A percentile compares a stretch with the other conserved stretches of the same genome.
Conservation (phyloP, 2,888 invertebrate species). For the Adela reaumurella region DNA sequence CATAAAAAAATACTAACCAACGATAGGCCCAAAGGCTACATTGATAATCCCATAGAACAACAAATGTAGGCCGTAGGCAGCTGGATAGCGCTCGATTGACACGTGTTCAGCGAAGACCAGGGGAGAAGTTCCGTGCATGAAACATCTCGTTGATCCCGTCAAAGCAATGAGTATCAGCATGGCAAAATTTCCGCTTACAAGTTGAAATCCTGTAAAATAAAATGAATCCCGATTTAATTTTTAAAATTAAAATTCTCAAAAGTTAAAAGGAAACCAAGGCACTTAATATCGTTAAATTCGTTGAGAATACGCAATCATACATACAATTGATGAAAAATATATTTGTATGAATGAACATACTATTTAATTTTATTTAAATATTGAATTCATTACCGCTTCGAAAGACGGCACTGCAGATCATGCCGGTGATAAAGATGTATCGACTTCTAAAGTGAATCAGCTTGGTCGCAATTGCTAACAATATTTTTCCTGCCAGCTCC, state of each 20-base stretch:
- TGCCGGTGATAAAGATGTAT: neutral
- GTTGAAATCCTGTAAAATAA: too few species aligned
- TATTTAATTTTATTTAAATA: too few species aligned
- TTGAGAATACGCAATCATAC: too few species aligned
- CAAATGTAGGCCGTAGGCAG: constrained; percentile 46
- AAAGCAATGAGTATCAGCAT: neutral
- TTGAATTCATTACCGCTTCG: neutral
- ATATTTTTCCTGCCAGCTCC: neutral
- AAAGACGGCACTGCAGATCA: neutral
- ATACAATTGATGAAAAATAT: too few species aligned
- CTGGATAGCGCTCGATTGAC: constrained; percentile 22
- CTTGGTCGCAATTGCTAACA: neutral
- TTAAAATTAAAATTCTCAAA: too few species aligned
- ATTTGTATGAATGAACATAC: too few species aligned
- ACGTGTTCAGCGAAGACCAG: neutral
- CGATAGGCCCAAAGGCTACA: constrained; percentile 35
- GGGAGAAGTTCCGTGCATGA: neutral
- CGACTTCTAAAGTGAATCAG: neutral
- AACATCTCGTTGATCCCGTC: neutral
- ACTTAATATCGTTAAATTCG: too few species aligned
- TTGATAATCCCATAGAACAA: constrained; percentile 46
- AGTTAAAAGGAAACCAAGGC: too few species aligned
- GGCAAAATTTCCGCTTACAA: neutral
- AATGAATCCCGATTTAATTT: too few species aligned
- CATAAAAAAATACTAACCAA: constrained; percentile 19